Evolutionary conservation across 2,113 vertebrate species (phyloP).

Genomic region (Pseudolaguvia tuberculata): DNA sequence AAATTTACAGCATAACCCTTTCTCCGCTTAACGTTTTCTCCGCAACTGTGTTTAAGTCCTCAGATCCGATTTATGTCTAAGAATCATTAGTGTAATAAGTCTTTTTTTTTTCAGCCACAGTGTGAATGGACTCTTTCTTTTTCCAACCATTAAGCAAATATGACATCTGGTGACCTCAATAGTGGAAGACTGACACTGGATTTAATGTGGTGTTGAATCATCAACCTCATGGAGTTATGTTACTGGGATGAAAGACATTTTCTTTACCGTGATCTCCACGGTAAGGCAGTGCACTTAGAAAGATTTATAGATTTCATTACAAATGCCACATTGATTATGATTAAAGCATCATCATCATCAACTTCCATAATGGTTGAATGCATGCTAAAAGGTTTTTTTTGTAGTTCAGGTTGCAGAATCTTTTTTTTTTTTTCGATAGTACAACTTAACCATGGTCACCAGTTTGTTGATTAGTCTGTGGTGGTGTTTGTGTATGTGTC

Average conservation of each 20-base stretch:
- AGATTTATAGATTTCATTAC: slow-evolving; percentile 11
- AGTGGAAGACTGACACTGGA: slow-evolving; percentile 29
- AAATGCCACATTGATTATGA: slow-evolving; percentile 1
- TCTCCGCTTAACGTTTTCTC: not conserved
- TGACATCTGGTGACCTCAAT: slow-evolving; percentile 42
- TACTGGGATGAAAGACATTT: not conserved
- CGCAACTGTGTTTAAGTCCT: not conserved
- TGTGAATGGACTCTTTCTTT: slow-evolving; percentile 24
- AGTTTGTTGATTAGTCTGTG: slow-evolving; percentile 34
- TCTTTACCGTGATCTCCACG: not conserved
- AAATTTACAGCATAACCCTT: not conserved
- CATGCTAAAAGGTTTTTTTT: not conserved
- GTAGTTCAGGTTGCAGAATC: slow-evolving; percentile 4
- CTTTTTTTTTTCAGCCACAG: not conserved
- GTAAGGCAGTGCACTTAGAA: not conserved
- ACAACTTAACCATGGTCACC: slow-evolving; percentile 40
- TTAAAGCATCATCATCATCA: not conserved
- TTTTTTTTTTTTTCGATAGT: slow-evolving; percentile 33
- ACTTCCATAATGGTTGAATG: not conserved
- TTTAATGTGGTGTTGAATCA: slow-evolving; percentile 27
- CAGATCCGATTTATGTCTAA: not conserved
- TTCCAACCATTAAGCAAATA: slow-evolving; percentile 30
- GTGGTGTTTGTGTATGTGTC: slow-evolving; percentile 27
- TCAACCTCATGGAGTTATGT: not conserved
- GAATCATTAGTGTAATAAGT: slow-evolving; percentile 7